Conservation (phyloP, 2,797 vertebrate species). For the Falco columbarius region DNA sequence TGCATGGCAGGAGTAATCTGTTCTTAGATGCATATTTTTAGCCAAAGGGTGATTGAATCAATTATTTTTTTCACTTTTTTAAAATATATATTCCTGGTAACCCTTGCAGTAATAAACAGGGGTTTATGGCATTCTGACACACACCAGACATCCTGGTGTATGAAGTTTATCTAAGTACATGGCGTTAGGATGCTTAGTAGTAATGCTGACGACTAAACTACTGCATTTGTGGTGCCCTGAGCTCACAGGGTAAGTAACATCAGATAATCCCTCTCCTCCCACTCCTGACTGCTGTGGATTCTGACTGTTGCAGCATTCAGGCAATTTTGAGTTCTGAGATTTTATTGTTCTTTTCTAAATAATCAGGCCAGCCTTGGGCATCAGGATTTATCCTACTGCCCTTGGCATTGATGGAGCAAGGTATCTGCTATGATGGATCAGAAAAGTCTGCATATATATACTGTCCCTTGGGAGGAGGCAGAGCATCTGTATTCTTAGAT, state of each 20-base stretch:
- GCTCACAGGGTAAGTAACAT: background rate
- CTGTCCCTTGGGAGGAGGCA: background rate
- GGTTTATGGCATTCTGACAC: background rate
- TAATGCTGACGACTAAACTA: background rate
- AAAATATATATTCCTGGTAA: background rate
- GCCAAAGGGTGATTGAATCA: background rate
- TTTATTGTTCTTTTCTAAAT: background rate
- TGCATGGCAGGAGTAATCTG: background rate
- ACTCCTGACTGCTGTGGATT: background rate
- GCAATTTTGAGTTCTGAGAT: background rate
- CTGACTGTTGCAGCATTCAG: background rate
- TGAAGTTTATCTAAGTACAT: background rate
- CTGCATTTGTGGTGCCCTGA: background rate
- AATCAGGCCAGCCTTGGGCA: background rate
- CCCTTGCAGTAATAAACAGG: background rate
- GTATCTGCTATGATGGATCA: background rate
- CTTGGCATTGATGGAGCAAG: background rate
- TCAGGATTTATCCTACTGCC: background rate
- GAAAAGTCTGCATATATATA: background rate
- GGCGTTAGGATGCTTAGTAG: background rate
- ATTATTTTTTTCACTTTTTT: fast-evolving
- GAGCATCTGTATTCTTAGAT: background rate
- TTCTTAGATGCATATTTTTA: background rate
- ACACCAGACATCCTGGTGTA: background rate
- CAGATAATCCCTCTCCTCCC: background rate